Evolutionary conservation across 2,113 vertebrate species (phyloP).

Genomic region (Thryonomys swinderianus): DNA sequence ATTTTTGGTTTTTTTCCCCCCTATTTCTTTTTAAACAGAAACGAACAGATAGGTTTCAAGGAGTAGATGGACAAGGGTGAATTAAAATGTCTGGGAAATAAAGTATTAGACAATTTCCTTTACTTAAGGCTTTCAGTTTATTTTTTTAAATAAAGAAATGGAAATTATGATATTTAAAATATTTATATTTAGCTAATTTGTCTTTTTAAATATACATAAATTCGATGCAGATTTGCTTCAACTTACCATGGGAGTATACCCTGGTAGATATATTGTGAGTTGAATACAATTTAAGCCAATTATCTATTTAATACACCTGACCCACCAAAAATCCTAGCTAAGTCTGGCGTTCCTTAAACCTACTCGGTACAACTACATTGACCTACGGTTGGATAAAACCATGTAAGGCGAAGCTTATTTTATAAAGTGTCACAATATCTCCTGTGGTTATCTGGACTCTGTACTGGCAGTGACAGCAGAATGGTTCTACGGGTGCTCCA

Average conservation of each 20-base stretch:
- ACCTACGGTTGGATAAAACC: background rate
- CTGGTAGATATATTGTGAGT: background rate
- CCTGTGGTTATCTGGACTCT: background rate
- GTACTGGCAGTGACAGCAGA: background rate
- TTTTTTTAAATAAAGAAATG: background rate
- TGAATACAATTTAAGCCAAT: background rate
- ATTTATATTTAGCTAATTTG: background rate
- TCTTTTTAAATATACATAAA: background rate
- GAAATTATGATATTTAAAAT: background rate
- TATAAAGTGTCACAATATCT: background rate
- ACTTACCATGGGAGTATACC: background rate
- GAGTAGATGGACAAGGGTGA: background rate
- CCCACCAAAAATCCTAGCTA: background rate
- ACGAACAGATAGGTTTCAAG: background rate
- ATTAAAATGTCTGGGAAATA: background rate
- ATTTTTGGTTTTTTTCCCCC: background rate
- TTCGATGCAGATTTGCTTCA: background rate
- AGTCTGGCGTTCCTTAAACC: background rate
- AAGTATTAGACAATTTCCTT: background rate
- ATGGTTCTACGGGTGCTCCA: background rate
- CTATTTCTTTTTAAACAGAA: slow-evolving; percentile 7
- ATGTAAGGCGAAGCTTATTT: background rate
- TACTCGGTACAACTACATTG: background rate
- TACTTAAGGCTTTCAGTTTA: background rate
- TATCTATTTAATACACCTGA: background rate